Evolutionary conservation across 2,888 invertebrate species (phyloP).

Genomic region (Metopia argyrocephala): DNA sequence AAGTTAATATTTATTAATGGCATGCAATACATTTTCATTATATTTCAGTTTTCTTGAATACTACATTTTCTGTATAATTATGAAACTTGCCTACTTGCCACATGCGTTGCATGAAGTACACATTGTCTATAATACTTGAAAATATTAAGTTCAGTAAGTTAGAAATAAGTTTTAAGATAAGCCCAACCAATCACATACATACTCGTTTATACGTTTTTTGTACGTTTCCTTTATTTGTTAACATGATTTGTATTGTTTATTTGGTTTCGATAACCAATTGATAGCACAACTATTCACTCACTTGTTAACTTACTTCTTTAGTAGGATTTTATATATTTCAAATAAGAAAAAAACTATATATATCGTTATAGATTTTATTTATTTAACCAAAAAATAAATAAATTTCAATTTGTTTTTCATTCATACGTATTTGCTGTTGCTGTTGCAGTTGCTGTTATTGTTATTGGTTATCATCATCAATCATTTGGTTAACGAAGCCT

Average conservation of each 20-base stretch:
- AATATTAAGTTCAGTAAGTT: constrained; percentile 46
- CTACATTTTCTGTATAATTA: constrained; percentile 13
- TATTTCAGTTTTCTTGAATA: background rate
- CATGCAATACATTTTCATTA: constrained; percentile 49
- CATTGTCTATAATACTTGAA: background rate
- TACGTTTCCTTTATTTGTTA: constrained; percentile 51
- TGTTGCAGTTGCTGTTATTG: background rate
- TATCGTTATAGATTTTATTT: constrained; percentile 8
- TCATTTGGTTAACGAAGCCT: constrained; percentile 60
- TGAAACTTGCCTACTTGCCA: constrained; percentile 40
- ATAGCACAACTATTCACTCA: too few species aligned
- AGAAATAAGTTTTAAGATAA: constrained; percentile 15
- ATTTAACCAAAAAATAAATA: constrained; percentile 63
- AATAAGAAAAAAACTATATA: too few species aligned
- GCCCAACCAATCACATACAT: background rate
- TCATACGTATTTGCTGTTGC: background rate
- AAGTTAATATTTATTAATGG: constrained; percentile 20
- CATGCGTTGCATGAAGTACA: constrained; percentile 13
- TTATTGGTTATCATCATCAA: constrained; percentile 55
- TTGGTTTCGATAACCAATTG: constrained; percentile 25
- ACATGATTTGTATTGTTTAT: constrained; percentile 27
- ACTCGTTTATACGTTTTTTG: too few species aligned
- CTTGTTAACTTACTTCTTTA: too few species aligned
- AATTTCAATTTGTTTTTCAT: constrained; percentile 64
- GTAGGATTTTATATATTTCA: constrained; percentile 12